Evolutionary conservation across 2,113 vertebrate genomes (phyloP).

Genomic region (Eptesicus fuscus): DNA sequence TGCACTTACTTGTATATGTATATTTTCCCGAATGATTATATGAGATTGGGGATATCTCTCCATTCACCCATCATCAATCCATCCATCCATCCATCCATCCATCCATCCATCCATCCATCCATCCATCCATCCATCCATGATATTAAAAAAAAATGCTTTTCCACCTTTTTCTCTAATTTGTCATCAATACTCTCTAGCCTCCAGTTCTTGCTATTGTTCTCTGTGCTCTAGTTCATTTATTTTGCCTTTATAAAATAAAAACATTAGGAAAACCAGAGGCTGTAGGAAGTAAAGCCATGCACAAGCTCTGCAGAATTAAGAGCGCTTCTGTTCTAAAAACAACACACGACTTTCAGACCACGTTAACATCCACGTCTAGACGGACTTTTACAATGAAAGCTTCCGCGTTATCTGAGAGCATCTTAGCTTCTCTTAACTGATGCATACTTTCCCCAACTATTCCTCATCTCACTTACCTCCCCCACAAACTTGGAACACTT

Average conservation of each 20-base stretch:
- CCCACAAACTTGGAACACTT: conserved; percentile 8
- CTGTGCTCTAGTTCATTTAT: background rate
- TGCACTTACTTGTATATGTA: background rate
- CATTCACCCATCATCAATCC: background rate
- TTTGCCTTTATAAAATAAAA: background rate
- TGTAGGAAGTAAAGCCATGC: background rate
- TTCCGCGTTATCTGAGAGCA: background rate
- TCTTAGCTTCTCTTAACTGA: conserved; percentile 6
- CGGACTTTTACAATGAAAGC: conserved; percentile 6
- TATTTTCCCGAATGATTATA: background rate
- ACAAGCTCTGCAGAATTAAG: background rate
- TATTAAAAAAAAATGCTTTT: background rate
- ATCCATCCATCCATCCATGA: background rate
- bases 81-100: background rate
- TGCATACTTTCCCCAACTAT: background rate
- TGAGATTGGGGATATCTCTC: background rate
- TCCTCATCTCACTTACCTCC: background rate
- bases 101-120: background rate
- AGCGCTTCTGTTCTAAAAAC: background rate
- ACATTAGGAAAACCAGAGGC: background rate
- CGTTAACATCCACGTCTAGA: background rate
- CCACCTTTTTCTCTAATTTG: background rate
- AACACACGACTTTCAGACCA: background rate
- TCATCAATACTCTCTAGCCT: background rate
- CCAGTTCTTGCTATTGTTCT: background rate